Percentiles rank a stretch among this genome's conserved stretches.
These are phyloP conservation scores for Odocoileus hemionus DNA, from an alignment of 2,113 vertebrate genomes.

Conservation along the genomic window DNA sequence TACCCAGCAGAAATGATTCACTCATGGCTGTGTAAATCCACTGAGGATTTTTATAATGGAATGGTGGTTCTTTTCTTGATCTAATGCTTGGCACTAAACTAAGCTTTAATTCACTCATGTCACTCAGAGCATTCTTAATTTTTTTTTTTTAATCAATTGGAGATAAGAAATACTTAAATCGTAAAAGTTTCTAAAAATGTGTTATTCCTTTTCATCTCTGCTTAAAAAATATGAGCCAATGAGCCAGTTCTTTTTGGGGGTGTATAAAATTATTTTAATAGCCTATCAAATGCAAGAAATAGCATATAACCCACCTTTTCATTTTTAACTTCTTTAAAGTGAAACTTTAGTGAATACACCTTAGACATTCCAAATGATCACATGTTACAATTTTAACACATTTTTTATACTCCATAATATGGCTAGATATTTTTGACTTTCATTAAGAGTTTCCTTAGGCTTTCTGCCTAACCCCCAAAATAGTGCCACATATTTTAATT, in stretches of 20 bases:
- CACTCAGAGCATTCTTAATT: neutral
- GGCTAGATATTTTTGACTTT: neutral
- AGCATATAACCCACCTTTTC: neutral
- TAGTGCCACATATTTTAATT: neutral
- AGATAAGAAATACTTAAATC: neutral
- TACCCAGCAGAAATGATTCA: neutral
- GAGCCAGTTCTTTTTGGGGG: neutral
- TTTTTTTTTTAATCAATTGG: neutral
- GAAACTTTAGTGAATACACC: neutral
- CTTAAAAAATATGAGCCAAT: neutral
- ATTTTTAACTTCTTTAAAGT: neutral
- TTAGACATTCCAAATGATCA: neutral
- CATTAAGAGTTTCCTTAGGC: neutral
- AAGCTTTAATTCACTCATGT: neutral
- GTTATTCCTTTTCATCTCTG: neutral
- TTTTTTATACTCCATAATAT: neutral
- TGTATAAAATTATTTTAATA: neutral
- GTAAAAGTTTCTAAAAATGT: neutral
- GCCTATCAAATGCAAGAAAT: neutral
- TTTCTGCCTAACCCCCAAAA: neutral
- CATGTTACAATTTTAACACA: neutral
- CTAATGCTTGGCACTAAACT: neutral
- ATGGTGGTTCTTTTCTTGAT: neutral
- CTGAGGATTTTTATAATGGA: neutral
- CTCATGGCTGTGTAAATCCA: neutral